Percentiles rank a stretch among this genome's conserved stretches.
Evolutionary conservation across 2,113 vertebrate genomes (phyloP).

Genomic region (Alces alces): DNA sequence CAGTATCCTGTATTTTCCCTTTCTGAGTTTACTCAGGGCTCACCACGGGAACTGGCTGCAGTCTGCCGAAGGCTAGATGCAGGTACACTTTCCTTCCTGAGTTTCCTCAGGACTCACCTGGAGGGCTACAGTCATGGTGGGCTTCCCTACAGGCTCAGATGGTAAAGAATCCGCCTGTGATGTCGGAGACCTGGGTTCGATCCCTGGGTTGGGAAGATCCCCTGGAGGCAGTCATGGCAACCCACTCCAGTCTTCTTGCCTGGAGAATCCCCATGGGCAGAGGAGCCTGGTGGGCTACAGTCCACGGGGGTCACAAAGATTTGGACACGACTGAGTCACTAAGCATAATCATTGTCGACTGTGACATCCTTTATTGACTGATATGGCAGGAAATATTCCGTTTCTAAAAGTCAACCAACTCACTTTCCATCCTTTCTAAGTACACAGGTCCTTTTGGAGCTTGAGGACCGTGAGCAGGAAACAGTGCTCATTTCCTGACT

Average conservation of each 20-base stretch:
- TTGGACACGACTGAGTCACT: not conserved
- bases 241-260: not conserved
- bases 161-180: not conserved
- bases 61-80: not conserved
- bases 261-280: not conserved
- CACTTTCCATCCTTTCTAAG: not conserved
- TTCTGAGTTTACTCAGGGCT: not conserved
- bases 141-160: not conserved
- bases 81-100: not conserved
- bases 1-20: not conserved
- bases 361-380: not conserved
- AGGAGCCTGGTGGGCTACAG: not conserved
- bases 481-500: not conserved
- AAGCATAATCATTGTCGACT: not conserved
- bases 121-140: not conserved
- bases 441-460: not conserved
- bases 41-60: not conserved
- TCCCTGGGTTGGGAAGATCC: not conserved
- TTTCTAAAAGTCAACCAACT: not conserved
- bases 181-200: not conserved
- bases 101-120: not conserved
- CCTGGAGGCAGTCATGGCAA: not conserved
- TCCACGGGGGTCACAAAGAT: not conserved
- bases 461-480: rapidly evolving
- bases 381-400: not conserved